Conservation (phyloP, 64 coral and sea anemone species). For the Porites lutea region DNA sequence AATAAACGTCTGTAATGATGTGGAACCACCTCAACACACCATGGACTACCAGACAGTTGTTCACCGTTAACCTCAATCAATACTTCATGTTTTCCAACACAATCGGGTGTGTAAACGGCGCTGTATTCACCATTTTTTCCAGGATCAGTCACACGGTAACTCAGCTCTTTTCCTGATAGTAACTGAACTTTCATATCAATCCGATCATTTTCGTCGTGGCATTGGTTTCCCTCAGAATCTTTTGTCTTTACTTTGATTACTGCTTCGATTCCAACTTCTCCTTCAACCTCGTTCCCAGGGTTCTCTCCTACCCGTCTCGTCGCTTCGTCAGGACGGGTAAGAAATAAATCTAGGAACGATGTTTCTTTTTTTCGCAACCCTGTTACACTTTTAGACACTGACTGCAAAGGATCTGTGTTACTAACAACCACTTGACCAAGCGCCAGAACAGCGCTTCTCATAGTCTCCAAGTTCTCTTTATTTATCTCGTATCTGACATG, state of each 20-base stretch:
- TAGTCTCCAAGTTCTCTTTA: background rate
- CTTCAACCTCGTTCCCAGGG: too few species aligned
- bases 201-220: background rate
- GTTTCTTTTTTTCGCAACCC: too few species aligned
- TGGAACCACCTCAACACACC: background rate
- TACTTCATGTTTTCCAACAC: background rate
- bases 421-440: background rate
- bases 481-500: background rate
- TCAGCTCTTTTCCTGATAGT: background rate
- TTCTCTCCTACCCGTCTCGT: too few species aligned
- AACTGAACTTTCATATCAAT: background rate
- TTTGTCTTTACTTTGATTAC: background rate
- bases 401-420: constrained; percentile 15
- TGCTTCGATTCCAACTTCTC: background rate
- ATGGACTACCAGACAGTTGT: background rate
- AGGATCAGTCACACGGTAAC: background rate
- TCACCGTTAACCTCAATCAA: background rate
- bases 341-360: too few species aligned
- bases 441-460: background rate
- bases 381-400: background rate
- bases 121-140: background rate
- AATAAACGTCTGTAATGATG: background rate
- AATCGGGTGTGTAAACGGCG: background rate
- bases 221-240: constrained; percentile 3
- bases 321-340: too few species aligned